Evolutionary conservation across 2,113 vertebrate genomes (phyloP).

Genomic region (Xiphophorus maculatus): DNA sequence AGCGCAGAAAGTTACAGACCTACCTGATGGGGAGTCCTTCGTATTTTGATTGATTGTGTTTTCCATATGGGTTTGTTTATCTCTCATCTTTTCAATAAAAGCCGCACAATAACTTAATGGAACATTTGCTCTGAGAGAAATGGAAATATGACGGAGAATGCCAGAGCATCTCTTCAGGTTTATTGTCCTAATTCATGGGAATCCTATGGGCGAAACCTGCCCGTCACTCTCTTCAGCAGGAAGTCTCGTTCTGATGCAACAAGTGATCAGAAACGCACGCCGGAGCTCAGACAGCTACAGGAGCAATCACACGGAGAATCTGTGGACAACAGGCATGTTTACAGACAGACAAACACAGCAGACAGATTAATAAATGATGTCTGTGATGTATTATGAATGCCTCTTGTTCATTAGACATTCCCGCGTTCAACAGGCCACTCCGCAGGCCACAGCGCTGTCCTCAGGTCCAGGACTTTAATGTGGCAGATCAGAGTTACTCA

Average conservation of each 20-base stretch:
- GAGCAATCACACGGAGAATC: conserved; percentile 25
- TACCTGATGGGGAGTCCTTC: conserved; percentile 1
- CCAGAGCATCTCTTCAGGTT: not conserved
- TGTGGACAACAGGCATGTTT: conserved; percentile 67
- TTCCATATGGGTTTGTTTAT: conserved; percentile 11
- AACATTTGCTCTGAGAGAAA: conserved; percentile 8
- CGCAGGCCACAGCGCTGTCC: conserved; percentile 62
- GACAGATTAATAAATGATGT: conserved; percentile 82
- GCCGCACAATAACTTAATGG: not conserved
- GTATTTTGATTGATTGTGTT: conserved; percentile 15
- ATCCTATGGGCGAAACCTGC: not conserved
- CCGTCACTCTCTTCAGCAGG: not conserved
- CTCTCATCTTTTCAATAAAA: not conserved
- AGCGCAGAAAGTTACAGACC: conserved; percentile 49
- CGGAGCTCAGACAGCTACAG: conserved; percentile 10
- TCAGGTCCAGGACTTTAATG: conserved; percentile 33
- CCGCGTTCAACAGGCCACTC: conserved; percentile 78
- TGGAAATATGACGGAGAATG: not conserved
- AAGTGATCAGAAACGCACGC: conserved; percentile 1
- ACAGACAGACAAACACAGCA: conserved; percentile 75
- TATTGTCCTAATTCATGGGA: not conserved
- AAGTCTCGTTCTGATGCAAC: not conserved
- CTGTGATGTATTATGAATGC: conserved; percentile 82
- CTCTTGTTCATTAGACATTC: conserved; percentile 77
- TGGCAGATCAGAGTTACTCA: conserved; percentile 27